Base-by-base conservation (phyloP, 2,113 vertebrate genomes). In the Corvus moneduloides region DNA sequence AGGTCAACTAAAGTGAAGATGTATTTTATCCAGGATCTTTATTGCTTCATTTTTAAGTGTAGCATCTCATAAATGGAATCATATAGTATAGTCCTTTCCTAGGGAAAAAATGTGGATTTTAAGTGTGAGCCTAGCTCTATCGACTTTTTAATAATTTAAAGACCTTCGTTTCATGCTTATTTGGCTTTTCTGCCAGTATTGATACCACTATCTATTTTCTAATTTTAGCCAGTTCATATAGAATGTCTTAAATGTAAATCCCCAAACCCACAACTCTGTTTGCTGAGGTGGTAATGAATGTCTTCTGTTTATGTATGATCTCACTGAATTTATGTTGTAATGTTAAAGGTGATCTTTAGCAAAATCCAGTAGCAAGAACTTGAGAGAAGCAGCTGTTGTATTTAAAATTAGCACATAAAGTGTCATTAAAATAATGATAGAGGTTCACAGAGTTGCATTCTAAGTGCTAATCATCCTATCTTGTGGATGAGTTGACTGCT, bases 331-430 rank as follows among this genome's bases (percentile, higher is more conserved):
- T 79, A 27, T 28, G 58, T 56, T 73, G 61, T 85, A 93, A 90
- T 82, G 59, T 96, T 96, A 91, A 91, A 84, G 54, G 78, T 94
- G 55, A 92, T 95, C 84, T 96, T 91, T 74, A 96, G 86, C 52
- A 94, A 93, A 97, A 88, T 84, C 58, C 5, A 18, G 32, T 72
- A 61, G 93, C 73, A 95, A 95, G 48, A 83, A 78, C 55, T n/a
- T 94, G 81, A 96, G 94, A 82, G 59, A 88, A 97, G 39, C 87
- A 94, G 62, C 73, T 93, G 84, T 82, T 94, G 41, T 58, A 35
- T 94, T 96, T 94, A 96, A 94, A 95, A 92, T 96, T 74, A 93
- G 91, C 39, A 78, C 44, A 61, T 76, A 67, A 67, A 84, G 11
- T 94, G 72, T 85, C 81, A 89, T 95, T 89, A 92, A 97, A 87